These are phyloP conservation scores for Ceratina japonica DNA, from an alignment of 1,140 invertebrate species.

Conservation along the genomic window DNA sequence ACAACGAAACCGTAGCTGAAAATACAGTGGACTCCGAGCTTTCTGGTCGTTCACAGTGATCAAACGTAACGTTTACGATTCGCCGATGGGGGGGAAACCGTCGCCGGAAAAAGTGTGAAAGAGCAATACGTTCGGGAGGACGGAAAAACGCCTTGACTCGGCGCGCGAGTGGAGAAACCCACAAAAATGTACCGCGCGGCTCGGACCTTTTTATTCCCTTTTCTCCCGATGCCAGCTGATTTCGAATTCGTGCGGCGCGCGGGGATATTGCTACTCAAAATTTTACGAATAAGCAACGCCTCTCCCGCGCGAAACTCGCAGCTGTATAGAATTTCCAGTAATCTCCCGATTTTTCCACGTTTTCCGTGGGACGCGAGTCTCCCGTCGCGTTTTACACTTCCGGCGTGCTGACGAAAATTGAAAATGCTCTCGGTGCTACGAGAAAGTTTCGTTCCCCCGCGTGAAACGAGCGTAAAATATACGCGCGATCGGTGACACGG, in stretches of 20 bases:
- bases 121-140: background rate
- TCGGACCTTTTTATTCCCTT: background rate
- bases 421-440: background rate
- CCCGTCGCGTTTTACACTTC: background rate
- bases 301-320: constrained; percentile 1
- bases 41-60: constrained; percentile 8
- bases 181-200: background rate
- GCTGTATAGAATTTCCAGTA: background rate
- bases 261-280: constrained; percentile 32
- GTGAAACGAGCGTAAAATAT: background rate
- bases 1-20: background rate
- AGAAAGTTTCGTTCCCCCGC: background rate
- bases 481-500: no score
- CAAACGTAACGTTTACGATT: constrained; percentile 24
- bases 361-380: background rate
- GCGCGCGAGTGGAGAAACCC: background rate
- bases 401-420: constrained; percentile 7
- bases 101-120: no score
- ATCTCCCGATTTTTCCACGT: constrained; percentile 21
- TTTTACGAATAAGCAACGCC: constrained; percentile 32
- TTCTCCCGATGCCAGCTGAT: background rate
- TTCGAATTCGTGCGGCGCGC: constrained; percentile 9
- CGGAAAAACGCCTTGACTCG: background rate
- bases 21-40: background rate
- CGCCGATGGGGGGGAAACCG: background rate